A percentile compares a stretch with the other conserved stretches of the same genome.
Evolutionary conservation across 2,113 vertebrate species (phyloP).

Genomic region (Ceyx cyanopectus): DNA sequence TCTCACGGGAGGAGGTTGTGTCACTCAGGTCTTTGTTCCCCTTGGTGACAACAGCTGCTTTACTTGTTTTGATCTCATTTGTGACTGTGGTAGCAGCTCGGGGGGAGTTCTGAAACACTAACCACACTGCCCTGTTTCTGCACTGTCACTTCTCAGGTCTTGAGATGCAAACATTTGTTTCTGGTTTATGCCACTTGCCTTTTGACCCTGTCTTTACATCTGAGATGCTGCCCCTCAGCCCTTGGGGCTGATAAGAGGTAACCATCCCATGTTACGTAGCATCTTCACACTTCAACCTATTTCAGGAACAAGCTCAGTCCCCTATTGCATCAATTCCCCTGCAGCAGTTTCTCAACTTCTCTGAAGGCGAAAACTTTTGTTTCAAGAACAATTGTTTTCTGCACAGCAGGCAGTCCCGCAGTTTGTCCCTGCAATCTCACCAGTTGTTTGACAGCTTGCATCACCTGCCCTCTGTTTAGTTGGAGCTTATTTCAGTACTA

Average conservation of each 20-base stretch:
- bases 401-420: background rate
- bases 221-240: background rate
- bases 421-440: background rate
- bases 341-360: background rate
- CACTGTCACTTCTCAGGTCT: background rate
- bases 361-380: background rate
- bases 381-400: background rate
- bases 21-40: background rate
- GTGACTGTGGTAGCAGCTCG: background rate
- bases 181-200: background rate
- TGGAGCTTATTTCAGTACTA: background rate
- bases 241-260: background rate
- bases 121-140: background rate
- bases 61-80: background rate
- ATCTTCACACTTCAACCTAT: background rate
- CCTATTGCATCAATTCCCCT: background rate
- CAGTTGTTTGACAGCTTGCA: background rate
- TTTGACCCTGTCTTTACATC: background rate
- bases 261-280: background rate
- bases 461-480: background rate
- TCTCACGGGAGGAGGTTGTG: background rate
- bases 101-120: background rate
- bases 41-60: background rate
- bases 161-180: background rate
- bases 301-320: background rate